phyloP scores from a whole-genome alignment of 2,888 invertebrate genomes.

The Cepaea hortensis region DNA sequence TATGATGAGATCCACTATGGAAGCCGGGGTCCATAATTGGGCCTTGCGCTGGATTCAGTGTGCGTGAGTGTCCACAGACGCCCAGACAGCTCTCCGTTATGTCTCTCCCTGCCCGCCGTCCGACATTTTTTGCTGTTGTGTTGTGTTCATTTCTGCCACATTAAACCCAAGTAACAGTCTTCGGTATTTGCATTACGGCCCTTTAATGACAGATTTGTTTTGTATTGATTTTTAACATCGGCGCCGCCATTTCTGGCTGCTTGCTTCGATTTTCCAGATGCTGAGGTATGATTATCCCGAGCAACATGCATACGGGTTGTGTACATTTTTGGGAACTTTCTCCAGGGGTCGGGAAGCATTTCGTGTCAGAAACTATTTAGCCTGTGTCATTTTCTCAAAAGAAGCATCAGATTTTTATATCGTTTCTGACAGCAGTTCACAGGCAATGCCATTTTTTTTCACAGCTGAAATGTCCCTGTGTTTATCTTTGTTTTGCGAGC shows the following conservation, averaged over 20 bases:
- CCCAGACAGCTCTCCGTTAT: background rate
- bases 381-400: background rate
- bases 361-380: background rate
- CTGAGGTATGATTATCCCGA: background rate
- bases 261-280: constrained; percentile 19
- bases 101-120: too few relatives aligned
- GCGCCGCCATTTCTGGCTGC: constrained; percentile 8
- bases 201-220: constrained; percentile 27
- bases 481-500: too few relatives aligned
- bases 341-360: background rate
- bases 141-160: constrained; percentile 2
- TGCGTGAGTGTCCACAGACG: background rate
- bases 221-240: constrained; percentile 1
- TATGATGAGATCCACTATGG: too few relatives aligned
- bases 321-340: background rate
- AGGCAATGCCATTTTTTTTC: too few relatives aligned
- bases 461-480: too few relatives aligned
- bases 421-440: too few relatives aligned
- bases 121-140: background rate
- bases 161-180: constrained; percentile 7
- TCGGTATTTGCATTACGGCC: constrained; percentile 15
- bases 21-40: background rate
- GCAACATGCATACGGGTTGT: background rate
- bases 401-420: too few relatives aligned
- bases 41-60: background rate